Evolutionary conservation across 2,888 invertebrate genomes (phyloP), one percentile per base, ranked within the genome.

Genomic region (Seira sanloemensis): DNA sequence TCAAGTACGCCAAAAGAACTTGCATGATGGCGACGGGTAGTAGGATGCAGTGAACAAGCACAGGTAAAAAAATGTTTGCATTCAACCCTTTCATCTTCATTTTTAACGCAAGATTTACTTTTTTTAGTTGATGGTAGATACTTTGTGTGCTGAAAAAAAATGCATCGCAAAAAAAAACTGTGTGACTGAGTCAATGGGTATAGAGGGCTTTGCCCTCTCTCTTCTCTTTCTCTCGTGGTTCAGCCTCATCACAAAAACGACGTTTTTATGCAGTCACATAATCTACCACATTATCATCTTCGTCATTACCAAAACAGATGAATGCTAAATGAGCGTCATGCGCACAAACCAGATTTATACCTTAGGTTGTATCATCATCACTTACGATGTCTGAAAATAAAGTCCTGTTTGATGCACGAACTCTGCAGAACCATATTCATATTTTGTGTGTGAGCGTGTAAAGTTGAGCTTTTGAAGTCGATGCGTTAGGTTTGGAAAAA

Each of bases 161-260:
- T 75, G 81, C 69, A 69, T 50, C 66, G 79, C 68, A 54, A 73
- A 75, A 76, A 83, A 82, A 68, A 76, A 69, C 24, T 78, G 58
- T 83, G 77, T 83, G 77, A 83, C 83, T 83, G 68, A 83, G 83
- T 83, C 83, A 83, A 66, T 83, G 83, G 82, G 83, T 83, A 83
- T 73, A 83, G 83, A 83, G 83, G 83, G 83, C 83, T 83, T 83
- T 77, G 77, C 83, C 83, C 77, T 77, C 73, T 78, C 78, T 58
- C 58, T 58, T n/a, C n/a, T n/a, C n/a, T n/a, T n/a, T n/a, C n/a
- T n/a, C n/a, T n/a, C n/a, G 7, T 58, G 16, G 58, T 58, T 58
- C 58, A 58, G 58, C 58, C 58, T 58, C 58, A 12, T n/a, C 58
- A 58, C 37, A 58, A 58, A 74, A 76, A 83, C 76, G 46, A 67